Evolutionary conservation across 92 coral and sea anemone species (phyloP).

Genomic region (Phenganax subtilis): DNA sequence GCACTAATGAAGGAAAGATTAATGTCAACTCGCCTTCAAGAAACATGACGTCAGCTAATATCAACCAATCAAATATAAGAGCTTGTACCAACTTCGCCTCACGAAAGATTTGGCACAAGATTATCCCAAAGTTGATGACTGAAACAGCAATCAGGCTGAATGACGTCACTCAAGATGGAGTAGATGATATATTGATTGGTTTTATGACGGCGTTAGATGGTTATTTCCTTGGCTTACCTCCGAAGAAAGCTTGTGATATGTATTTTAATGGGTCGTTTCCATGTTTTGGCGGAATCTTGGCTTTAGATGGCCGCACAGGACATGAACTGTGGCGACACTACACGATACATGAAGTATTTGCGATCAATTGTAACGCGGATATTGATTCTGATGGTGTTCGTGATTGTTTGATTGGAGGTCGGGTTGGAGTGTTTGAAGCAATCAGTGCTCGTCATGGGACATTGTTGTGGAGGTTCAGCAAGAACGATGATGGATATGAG

Average conservation of each 20-base stretch:
- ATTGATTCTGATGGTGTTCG: constrained; percentile 77
- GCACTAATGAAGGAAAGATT: constrained; percentile 19
- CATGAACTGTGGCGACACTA: constrained; percentile 91
- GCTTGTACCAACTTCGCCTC: constrained; percentile 60
- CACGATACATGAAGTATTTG: constrained; percentile 88
- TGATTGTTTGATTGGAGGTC: constrained; percentile 83
- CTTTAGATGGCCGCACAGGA: constrained; percentile 85
- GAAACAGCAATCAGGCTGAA: constrained; percentile 90
- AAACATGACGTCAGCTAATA: constrained; percentile 43
- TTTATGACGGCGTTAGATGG: constrained; percentile 96
- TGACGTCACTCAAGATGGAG: constrained; percentile 86
- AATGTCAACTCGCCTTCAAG: constrained; percentile 39
- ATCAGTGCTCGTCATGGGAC: constrained; percentile 67
- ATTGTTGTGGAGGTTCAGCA: constrained; percentile 80
- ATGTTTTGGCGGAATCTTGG: constrained; percentile 85
- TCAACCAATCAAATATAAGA: constrained; percentile 47
- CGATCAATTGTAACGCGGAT: constrained; percentile 88
- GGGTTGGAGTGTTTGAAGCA: constrained; percentile 89
- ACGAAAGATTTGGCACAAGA: constrained; percentile 67
- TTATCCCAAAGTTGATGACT: constrained; percentile 85
- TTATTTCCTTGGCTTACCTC: constrained; percentile 54
- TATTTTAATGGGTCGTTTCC: constrained; percentile 91
- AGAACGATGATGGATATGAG: constrained; percentile 62
- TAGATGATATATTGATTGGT: constrained; percentile 76
- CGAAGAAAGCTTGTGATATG: constrained; percentile 73